Conservation (phyloP, 2,113 vertebrate genomes). For the Nannobrachium achirus region DNA sequence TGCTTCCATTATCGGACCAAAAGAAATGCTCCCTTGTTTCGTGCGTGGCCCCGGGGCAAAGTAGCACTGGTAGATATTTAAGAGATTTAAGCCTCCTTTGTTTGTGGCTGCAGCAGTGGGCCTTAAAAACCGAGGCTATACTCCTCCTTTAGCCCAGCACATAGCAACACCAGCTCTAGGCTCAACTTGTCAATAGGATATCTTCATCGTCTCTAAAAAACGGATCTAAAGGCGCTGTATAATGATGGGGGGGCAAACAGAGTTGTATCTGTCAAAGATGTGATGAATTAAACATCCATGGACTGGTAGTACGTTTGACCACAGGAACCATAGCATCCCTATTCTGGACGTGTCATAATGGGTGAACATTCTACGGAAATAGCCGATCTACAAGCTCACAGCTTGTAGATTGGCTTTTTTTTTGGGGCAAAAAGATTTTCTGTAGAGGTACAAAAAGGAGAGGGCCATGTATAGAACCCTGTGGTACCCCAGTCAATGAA, state of each 20-base stretch:
- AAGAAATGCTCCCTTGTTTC: slow-evolving; percentile 72
- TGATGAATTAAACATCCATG: slow-evolving; percentile 52
- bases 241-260: slow-evolving; percentile 8
- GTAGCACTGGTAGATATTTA: slow-evolving; percentile 61
- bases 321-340: neutral
- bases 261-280: slow-evolving; percentile 30
- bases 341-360: too few relatives aligned
- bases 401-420: too few relatives aligned
- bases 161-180: slow-evolving; percentile 31
- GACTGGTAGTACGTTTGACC: slow-evolving; percentile 50
- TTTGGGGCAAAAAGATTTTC: too few relatives aligned
- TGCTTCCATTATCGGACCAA: slow-evolving; percentile 61
- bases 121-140: slow-evolving; percentile 31
- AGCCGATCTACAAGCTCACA: too few relatives aligned
- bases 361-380: too few relatives aligned
- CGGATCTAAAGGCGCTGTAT: neutral
- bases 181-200: slow-evolving; percentile 36
- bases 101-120: slow-evolving; percentile 31
- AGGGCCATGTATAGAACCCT: too few relatives aligned
- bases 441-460: too few relatives aligned
- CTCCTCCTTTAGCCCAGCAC: slow-evolving; percentile 41
- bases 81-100: slow-evolving; percentile 70
- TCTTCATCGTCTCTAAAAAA: slow-evolving; percentile 19
- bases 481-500: too few relatives aligned
- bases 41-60: slow-evolving; percentile 57